Conservation (phyloP, 2,113 vertebrate genomes). For the Todiramphus chloris region DNA sequence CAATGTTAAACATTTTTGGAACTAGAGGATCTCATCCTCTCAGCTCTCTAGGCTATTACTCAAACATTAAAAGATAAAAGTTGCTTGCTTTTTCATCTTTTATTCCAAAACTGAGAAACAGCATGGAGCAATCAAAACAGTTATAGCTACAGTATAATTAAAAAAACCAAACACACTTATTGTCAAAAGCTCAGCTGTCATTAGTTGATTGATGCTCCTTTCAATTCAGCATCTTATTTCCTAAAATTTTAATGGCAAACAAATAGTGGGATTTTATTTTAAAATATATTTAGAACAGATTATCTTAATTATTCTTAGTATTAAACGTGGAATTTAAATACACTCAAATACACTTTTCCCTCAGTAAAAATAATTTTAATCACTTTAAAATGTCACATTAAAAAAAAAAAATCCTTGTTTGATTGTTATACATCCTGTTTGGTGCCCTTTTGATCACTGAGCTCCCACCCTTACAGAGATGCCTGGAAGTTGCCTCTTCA, state of each 20-base stretch:
- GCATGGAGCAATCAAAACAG: background rate
- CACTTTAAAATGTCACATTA: background rate
- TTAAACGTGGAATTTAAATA: background rate
- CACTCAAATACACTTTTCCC: background rate
- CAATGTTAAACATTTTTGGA: background rate
- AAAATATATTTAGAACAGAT: background rate
- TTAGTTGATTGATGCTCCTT: background rate
- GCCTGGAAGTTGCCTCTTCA: background rate
- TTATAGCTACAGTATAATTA: background rate
- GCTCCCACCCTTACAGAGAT: background rate
- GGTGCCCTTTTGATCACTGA: background rate
- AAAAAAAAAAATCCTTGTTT: background rate
- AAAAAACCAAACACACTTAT: background rate
- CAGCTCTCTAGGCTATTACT: background rate
- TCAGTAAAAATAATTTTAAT: background rate
- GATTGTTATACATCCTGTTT: background rate
- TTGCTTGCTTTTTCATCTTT: background rate
- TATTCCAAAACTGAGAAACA: background rate
- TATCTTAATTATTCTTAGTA: background rate
- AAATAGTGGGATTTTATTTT: background rate
- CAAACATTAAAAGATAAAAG: background rate
- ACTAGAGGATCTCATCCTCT: background rate
- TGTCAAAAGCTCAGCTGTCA: background rate
- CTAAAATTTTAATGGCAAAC: background rate
- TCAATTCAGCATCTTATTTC: background rate